Conservation (phyloP, 2,797 vertebrate species). For the Lepilemur septentrionalis region DNA sequence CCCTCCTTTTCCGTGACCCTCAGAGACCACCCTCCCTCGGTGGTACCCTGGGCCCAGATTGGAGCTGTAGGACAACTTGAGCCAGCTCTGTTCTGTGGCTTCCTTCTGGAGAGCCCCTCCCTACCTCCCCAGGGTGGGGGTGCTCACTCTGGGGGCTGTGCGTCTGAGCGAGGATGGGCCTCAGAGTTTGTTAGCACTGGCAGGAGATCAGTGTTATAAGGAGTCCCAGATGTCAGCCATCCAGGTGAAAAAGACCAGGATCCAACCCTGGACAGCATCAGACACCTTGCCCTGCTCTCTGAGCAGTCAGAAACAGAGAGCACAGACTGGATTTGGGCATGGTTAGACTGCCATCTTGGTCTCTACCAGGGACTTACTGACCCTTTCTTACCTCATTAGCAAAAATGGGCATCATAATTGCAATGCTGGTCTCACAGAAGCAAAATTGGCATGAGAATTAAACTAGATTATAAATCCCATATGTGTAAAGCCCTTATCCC, state of each 20-base stretch:
- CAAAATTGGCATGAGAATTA: neutral
- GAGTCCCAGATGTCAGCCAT: neutral
- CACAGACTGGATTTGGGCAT: neutral
- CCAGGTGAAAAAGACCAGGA: neutral
- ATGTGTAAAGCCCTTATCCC: neutral
- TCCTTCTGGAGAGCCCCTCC: neutral
- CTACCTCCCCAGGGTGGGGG: neutral
- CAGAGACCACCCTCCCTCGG: neutral
- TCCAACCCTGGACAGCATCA: neutral
- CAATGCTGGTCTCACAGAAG: neutral
- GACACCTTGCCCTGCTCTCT: neutral
- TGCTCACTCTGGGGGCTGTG: too few species aligned
- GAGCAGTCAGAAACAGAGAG: neutral
- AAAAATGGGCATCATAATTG: neutral
- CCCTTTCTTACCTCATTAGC: neutral
- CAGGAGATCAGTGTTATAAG: neutral
- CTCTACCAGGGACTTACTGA: neutral
- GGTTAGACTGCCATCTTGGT: neutral
- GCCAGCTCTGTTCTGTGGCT: neutral
- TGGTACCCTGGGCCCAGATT: neutral
- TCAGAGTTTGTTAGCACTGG: neutral
- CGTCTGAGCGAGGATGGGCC: neutral
- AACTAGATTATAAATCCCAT: neutral
- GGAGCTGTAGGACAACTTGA: neutral
- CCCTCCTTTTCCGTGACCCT: neutral